Percentiles rank a stretch among this genome's conserved stretches.
Evolutionary conservation across 2,888 invertebrate species (phyloP).

Genomic region (Diarsia brunnea): DNA sequence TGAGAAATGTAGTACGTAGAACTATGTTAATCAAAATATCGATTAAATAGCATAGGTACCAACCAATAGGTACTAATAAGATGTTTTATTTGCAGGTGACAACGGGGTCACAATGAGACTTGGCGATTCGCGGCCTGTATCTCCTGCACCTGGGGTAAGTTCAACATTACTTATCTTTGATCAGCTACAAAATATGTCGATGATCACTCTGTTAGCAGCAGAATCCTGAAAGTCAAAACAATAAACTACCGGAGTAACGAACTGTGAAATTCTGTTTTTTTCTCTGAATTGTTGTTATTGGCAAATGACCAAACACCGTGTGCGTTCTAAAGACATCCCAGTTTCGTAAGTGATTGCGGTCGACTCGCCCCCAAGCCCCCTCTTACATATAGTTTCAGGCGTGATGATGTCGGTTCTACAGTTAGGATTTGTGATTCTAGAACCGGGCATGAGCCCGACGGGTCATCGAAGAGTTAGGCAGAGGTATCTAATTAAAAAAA

Average conservation of each 20-base stretch:
- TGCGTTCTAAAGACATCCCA: not conserved
- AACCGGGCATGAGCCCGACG: not conserved
- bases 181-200: not conserved
- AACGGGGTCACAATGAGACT: conserved; percentile 75
- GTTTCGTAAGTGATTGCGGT: not conserved
- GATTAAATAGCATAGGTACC: not conserved
- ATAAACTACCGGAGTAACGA: not conserved
- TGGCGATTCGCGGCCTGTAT: conserved; percentile 80
- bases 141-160: conserved; percentile 81
- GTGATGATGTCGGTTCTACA: too few relatives aligned
- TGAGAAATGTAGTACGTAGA: not conserved
- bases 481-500: too few relatives aligned
- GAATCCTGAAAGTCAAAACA: not conserved
- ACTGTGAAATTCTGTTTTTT: not conserved
- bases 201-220: not conserved
- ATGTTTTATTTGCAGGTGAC: conserved; percentile 70
- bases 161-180: not conserved
- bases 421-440: not conserved
- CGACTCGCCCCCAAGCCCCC: too few relatives aligned
- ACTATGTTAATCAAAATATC: not conserved
- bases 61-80: too few relatives aligned
- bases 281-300: not conserved
- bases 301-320: not conserved
- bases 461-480: too few relatives aligned
- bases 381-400: not conserved